Base-by-base conservation (phyloP, 2,113 vertebrate species). In the Coracopsis vasa region DNA sequence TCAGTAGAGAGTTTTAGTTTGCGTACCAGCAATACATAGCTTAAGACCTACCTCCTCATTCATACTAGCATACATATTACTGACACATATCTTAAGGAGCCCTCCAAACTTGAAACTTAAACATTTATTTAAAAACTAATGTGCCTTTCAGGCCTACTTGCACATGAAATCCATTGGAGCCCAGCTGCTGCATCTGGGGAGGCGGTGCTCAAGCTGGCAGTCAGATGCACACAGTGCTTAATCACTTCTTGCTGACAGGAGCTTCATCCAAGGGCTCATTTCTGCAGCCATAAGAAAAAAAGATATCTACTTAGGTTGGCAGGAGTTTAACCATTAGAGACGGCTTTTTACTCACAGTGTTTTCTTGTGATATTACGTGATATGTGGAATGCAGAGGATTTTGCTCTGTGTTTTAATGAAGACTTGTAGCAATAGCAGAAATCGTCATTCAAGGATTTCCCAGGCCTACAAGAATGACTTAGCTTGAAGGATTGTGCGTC, bases 391-490 rank as follows among this genome's bases (percentile, higher is more conserved):
- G 50, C 41, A 50, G 53, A 86, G 64, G 71, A 66, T 60, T 88
- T 86, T 66, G n/a, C 60, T 86, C 13, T 13, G 21, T 65, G 53
- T 86, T 90, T 77, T 58, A 69, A 80, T n/a, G 58, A 70, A 48
- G 48, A 77, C 14, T 29, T 58, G 31, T 70, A 85, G 45, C 12
- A 24, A 69, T 50, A 31, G 44, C 62, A 73, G 80, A 66, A 62
- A 54, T 86, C 51, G 50, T 80, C 74, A 64, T 85, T 80, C 80
- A 54, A 2, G 41, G 37, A 88, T 86, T 92, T 96, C 80, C 56
- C 80, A 91, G 69, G 60, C 80, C 54, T 80, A 12, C 2, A 7
- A 80, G 80, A 77, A 84, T 94, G 75, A 86, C 65, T 91, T 92
- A 54, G n/a, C 48, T 86, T 92, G 67, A 77, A 86, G 86, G 75